Evolutionary conservation across 2,113 vertebrate genomes (phyloP).

Genomic region (Cricetomys ansorgei): DNA sequence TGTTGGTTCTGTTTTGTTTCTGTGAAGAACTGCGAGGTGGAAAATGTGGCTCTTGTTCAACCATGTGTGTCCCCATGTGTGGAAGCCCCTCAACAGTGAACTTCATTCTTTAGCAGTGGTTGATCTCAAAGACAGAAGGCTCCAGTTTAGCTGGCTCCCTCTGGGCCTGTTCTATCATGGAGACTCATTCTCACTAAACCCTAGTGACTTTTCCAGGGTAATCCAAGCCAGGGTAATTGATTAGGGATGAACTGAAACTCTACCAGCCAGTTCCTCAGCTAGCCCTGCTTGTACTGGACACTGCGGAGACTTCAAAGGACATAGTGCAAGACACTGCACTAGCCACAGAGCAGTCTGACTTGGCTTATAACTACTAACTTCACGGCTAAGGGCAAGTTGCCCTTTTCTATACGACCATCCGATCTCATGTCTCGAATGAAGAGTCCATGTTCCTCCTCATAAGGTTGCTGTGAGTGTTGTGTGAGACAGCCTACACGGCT

Average conservation of each 20-base stretch:
- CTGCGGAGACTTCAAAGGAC: no score
- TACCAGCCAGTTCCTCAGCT: neutral
- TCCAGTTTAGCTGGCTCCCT: neutral
- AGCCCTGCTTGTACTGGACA: neutral
- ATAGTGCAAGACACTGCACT: neutral
- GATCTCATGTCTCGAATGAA: neutral
- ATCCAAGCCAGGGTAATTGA: neutral
- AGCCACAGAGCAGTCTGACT: neutral
- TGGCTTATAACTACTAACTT: neutral
- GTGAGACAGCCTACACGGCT: neutral
- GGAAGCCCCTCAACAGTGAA: neutral
- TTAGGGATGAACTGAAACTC: neutral
- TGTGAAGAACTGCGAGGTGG: neutral
- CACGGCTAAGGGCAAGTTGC: neutral
- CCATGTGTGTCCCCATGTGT: neutral
- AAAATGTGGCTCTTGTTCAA: neutral
- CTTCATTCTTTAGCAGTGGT: rapidly evolving
- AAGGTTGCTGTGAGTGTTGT: neutral
- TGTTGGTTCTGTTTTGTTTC: neutral
- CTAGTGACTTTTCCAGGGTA: neutral
- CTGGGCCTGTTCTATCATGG: neutral
- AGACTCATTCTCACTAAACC: neutral
- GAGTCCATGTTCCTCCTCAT: rapidly evolving
- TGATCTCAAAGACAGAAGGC: rapidly evolving
- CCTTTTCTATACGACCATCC: neutral